phyloP scores from a whole-genome alignment of 2,888 invertebrate species.

The Lasioglossum pauxillum region DNA sequence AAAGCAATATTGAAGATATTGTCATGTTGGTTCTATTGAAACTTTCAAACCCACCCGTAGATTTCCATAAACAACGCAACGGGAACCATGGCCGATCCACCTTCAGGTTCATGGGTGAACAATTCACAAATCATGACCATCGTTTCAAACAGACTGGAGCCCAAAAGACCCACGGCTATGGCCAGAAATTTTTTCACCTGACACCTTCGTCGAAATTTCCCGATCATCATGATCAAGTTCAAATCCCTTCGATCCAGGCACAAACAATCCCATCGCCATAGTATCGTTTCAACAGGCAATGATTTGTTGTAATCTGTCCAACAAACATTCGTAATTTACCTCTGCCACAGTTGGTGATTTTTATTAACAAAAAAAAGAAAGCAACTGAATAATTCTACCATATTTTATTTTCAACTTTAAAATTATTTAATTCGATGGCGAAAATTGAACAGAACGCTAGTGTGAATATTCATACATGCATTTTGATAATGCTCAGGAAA shows the following conservation, averaged over 20 bases:
- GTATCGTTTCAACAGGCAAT: conserved; percentile 82
- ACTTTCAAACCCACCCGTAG: conserved; percentile 75
- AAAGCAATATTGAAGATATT: background rate
- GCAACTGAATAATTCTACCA: background rate
- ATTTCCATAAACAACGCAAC: conserved; percentile 87
- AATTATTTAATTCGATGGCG: background rate
- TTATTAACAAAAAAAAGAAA: background rate
- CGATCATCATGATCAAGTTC: conserved; percentile 89
- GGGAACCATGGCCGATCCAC: conserved; percentile 91
- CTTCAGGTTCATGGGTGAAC: conserved; percentile 93
- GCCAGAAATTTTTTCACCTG: conserved; percentile 91
- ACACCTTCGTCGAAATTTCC: conserved; percentile 88
- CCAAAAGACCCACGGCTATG: conserved; percentile 89
- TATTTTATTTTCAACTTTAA: background rate
- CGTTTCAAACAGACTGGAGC: conserved; percentile 90
- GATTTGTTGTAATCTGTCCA: conserved; percentile 79
- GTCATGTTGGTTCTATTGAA: background rate
- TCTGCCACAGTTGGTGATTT: background rate
- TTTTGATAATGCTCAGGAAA: no score
- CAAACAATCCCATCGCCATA: conserved; percentile 88
- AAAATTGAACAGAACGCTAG: background rate
- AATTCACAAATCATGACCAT: conserved; percentile 93
- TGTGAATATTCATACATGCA: no score
- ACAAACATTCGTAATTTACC: background rate
- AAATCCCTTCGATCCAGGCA: conserved; percentile 88